Evolutionary conservation across 2,888 invertebrate species (phyloP).

Genomic region (Cactoblastis cactorum): DNA sequence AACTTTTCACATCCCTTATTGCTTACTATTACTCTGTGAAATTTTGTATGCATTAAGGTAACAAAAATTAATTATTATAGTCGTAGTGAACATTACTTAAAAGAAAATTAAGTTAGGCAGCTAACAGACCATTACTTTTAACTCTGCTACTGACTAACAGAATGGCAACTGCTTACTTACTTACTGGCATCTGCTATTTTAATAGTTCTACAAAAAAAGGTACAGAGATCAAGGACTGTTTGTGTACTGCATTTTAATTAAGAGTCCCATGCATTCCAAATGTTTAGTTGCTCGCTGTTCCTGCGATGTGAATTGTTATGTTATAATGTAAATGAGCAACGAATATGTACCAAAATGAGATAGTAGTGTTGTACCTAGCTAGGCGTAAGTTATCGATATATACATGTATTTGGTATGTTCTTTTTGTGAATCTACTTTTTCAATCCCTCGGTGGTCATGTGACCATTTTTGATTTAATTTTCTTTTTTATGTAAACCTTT

Average conservation of each 20-base stretch:
- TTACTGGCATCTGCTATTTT: too few relatives aligned
- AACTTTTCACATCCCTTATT: too few relatives aligned
- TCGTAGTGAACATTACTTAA: too few relatives aligned
- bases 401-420: constrained; percentile 44
- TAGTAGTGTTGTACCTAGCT: constrained; percentile 66
- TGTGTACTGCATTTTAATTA: neutral
- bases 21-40: too few relatives aligned
- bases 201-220: too few relatives aligned
- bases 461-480: neutral
- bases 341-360: constrained; percentile 77
- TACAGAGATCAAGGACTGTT: too few relatives aligned
- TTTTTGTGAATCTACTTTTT: constrained; percentile 25
- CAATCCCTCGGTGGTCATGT: constrained; percentile 12
- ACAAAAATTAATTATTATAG: too few relatives aligned
- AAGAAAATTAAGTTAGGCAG: too few relatives aligned
- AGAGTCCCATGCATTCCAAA: constrained; percentile 59
- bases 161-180: too few relatives aligned
- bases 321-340: constrained; percentile 65
- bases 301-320: constrained; percentile 37
- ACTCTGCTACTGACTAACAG: too few relatives aligned
- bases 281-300: constrained; percentile 54
- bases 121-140: too few relatives aligned
- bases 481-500: constrained; percentile 12
- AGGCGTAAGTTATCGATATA: constrained; percentile 58
- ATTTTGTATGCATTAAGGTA: too few relatives aligned